A percentile compares a stretch with the other conserved stretches of the same genome.
phyloP scores from a whole-genome alignment of 2,113 vertebrate genomes.

The Vidua macroura region DNA sequence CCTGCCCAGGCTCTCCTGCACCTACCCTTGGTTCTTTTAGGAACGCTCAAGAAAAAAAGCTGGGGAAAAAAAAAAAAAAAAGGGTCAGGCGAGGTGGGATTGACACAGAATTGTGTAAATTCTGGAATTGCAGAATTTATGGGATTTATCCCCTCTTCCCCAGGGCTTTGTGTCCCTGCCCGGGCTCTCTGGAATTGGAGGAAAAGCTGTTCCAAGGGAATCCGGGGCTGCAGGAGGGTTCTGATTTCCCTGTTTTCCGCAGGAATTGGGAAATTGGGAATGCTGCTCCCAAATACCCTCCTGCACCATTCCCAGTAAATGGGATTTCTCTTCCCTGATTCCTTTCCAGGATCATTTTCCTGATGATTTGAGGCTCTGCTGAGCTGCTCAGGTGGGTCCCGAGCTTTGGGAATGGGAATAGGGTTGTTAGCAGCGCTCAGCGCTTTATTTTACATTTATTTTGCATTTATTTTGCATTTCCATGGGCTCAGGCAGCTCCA shows the following conservation, averaged over 20 bases:
- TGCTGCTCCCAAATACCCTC: background rate
- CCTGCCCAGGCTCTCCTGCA: background rate
- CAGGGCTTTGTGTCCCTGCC: background rate
- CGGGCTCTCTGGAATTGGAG: background rate
- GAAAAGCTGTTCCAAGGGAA: background rate
- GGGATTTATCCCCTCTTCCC: background rate
- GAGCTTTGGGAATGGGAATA: background rate
- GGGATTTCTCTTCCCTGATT: background rate
- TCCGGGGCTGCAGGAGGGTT: too few species aligned
- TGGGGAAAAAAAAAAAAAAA: too few species aligned
- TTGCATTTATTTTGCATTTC: background rate
- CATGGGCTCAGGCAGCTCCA: background rate
- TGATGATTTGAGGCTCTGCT: background rate
- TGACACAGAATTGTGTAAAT: too few species aligned
- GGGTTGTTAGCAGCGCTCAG: background rate
- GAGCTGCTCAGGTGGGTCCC: background rate
- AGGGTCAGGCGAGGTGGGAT: background rate
- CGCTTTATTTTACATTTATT: background rate
- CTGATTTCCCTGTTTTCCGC: rapidly evolving
- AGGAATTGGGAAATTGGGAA: background rate
- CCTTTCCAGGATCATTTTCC: background rate
- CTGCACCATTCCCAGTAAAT: background rate
- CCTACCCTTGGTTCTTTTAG: background rate
- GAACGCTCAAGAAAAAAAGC: background rate
- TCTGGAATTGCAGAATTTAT: background rate